Percentiles rank a stretch among this genome's conserved stretches.
phyloP scores from a whole-genome alignment of 2,888 invertebrate species.

The Dryobota labecula region DNA sequence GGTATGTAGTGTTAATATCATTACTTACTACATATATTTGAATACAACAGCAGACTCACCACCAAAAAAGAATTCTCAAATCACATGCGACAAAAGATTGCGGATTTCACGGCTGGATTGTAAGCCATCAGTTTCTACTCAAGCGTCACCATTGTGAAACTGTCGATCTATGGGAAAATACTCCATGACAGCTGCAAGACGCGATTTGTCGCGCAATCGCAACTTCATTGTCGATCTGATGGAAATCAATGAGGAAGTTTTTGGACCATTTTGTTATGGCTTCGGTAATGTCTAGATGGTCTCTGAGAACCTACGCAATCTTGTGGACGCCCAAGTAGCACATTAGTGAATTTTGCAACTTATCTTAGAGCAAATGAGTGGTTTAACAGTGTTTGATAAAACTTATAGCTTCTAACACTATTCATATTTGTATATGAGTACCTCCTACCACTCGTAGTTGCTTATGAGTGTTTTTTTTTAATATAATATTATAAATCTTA shows the following conservation, averaged over 20 bases:
- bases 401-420: too few relatives aligned
- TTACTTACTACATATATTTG: conserved; percentile 16
- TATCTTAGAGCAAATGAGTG: too few relatives aligned
- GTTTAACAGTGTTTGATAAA: too few relatives aligned
- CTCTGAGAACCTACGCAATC: conserved; percentile 39
- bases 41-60: conserved; percentile 16
- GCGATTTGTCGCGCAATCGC: conserved; percentile 68
- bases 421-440: too few relatives aligned
- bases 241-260: conserved; percentile 67
- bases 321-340: too few relatives aligned
- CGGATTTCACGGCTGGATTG: conserved; percentile 61
- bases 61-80: conserved; percentile 56
- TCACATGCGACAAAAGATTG: conserved; percentile 62
- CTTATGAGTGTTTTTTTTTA: too few relatives aligned
- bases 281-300: conserved; percentile 44
- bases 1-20: neutral
- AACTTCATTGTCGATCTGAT: conserved; percentile 54
- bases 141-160: conserved; percentile 69
- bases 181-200: conserved; percentile 68
- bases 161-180: conserved; percentile 70
- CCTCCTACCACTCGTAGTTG: too few relatives aligned
- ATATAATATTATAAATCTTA: too few relatives aligned
- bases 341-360: too few relatives aligned
- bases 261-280: conserved; percentile 54
- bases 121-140: conserved; percentile 64